phyloP scores from a whole-genome alignment of 2,797 vertebrate genomes.

The Catharus ustulatus region DNA sequence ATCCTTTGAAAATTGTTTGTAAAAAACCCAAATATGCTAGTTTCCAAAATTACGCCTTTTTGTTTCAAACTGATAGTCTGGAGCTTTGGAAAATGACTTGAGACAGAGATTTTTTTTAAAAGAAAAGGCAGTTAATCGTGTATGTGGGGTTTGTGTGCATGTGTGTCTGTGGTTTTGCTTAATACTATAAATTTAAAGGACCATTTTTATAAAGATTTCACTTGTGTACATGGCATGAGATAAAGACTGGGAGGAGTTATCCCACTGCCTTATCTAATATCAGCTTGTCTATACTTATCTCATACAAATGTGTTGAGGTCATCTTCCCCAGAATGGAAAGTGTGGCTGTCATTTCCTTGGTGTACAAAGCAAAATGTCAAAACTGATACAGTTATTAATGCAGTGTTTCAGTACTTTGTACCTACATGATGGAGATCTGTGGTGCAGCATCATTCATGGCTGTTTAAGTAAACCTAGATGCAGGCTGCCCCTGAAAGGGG shows the following conservation, averaged over 20 bases:
- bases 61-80: background rate
- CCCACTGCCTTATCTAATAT: conserved; percentile 22
- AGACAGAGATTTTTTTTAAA: background rate
- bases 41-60: background rate
- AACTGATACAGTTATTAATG: background rate
- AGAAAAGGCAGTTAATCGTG: background rate
- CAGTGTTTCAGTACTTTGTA: background rate
- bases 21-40: background rate
- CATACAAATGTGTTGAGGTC: conserved; percentile 4
- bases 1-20: background rate
- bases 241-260: conserved; percentile 44
- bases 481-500: background rate
- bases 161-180: background rate
- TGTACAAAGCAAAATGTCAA: background rate
- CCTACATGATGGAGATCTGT: accelerated
- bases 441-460: background rate
- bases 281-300: conserved; percentile 4
- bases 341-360: background rate
- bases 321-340: background rate
- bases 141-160: background rate
- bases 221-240: background rate
- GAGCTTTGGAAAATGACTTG: background rate
- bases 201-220: background rate
- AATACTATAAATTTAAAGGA: background rate
- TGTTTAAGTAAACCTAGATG: background rate